Conservation (phyloP, 2,888 invertebrate species). For the Tolmerus cingulatus region DNA sequence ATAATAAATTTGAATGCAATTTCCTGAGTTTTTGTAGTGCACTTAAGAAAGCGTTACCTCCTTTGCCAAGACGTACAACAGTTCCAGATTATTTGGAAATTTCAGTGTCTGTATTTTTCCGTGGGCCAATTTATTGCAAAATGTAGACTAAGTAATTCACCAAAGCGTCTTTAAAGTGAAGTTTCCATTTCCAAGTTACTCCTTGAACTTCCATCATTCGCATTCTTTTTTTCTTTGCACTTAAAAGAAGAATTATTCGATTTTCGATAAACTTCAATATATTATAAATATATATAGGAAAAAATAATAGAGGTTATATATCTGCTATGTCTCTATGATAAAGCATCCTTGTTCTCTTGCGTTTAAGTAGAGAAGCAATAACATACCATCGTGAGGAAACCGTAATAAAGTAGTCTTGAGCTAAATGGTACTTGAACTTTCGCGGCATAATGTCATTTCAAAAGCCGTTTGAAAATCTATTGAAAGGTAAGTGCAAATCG, state of each 20-base stretch:
- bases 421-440: background rate
- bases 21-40: background rate
- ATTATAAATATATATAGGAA: background rate
- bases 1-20: background rate
- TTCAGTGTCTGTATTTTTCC: background rate
- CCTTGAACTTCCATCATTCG: background rate
- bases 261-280: background rate
- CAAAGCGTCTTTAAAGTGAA: background rate
- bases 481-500: background rate
- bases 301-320: background rate
- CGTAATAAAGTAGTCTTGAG: background rate
- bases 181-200: background rate
- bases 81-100: background rate
- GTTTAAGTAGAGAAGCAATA: background rate
- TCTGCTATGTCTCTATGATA: background rate
- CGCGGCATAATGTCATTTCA: background rate
- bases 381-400: background rate
- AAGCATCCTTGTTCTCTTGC: background rate
- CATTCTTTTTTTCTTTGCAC: background rate
- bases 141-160: background rate
- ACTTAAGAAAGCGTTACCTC: background rate
- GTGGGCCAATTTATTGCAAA: background rate
- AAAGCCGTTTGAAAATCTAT: background rate
- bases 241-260: background rate
- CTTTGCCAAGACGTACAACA: background rate